Percentiles rank a stretch among this genome's conserved stretches.
Evolutionary conservation across 2,797 vertebrate genomes (phyloP).

Genomic region (Falco berigora): DNA sequence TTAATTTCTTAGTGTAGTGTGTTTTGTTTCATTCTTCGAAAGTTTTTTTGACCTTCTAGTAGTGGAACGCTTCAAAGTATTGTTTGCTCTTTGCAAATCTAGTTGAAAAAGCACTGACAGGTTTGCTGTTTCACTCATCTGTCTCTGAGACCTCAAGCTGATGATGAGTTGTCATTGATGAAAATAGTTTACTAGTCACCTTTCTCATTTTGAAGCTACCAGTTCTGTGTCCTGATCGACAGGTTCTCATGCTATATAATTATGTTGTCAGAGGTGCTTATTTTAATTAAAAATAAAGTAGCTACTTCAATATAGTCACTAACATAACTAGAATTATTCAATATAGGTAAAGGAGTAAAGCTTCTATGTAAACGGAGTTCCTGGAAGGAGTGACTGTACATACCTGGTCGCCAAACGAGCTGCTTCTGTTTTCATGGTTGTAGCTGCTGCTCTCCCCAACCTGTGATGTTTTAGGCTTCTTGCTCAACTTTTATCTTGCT

Average conservation of each 20-base stretch:
- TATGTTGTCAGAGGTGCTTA: background rate
- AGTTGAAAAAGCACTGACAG: background rate
- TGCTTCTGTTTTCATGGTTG: background rate
- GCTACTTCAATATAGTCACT: background rate
- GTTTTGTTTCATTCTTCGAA: background rate
- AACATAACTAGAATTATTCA: background rate
- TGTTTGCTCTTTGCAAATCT: background rate
- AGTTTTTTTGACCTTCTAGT: background rate
- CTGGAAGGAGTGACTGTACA: background rate
- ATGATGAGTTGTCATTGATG: background rate
- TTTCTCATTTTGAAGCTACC: background rate
- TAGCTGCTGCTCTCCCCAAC: background rate
- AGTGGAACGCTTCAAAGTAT: background rate
- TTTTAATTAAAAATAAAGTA: background rate
- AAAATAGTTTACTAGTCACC: background rate
- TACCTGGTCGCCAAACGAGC: background rate
- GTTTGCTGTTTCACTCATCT: background rate
- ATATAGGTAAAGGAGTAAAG: background rate
- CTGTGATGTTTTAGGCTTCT: background rate
- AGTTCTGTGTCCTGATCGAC: background rate
- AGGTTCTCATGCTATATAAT: background rate
- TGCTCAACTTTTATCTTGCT: background rate
- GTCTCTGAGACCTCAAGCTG: background rate
- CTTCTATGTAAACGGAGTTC: background rate
- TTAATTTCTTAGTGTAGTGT: rapidly evolving